phyloP scores from a whole-genome alignment of 2,113 vertebrate genomes.

The Datnioides undecimradiatus region DNA sequence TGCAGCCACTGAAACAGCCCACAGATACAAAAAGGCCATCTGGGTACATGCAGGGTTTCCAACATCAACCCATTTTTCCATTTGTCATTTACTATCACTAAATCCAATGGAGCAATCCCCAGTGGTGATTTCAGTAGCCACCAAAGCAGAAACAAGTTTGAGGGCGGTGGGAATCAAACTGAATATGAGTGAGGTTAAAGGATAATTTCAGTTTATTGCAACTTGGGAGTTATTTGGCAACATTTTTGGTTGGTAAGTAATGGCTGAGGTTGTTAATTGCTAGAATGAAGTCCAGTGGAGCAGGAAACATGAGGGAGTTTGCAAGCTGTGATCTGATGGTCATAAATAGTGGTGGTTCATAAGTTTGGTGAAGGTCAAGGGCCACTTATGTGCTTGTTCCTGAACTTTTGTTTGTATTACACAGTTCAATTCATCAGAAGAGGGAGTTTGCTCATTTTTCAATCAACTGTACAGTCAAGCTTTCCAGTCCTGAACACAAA shows the following conservation, averaged over 20 bases:
- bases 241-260: neutral
- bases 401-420: neutral
- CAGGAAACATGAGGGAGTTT: neutral
- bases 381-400: neutral
- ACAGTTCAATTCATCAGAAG: neutral
- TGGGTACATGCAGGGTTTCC: slow-evolving; percentile 62
- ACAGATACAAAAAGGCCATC: slow-evolving; percentile 72
- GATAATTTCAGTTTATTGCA: neutral
- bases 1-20: slow-evolving; percentile 60
- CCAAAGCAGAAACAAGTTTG: neutral
- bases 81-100: slow-evolving; percentile 47
- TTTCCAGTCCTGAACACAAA: neutral
- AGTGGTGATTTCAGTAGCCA: neutral
- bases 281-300: slow-evolving; percentile 2
- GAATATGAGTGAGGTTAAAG: slow-evolving; percentile 21
- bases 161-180: neutral
- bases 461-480: neutral
- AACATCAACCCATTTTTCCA: slow-evolving; percentile 46
- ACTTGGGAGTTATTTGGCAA: neutral
- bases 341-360: neutral
- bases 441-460: neutral
- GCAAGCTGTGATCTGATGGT: slow-evolving; percentile 7
- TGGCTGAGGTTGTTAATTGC: neutral
- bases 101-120: slow-evolving; percentile 1
- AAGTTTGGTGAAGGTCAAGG: neutral